Evolutionary conservation across 2,888 invertebrate species (phyloP), one percentile per base, ranked within the genome.

Genomic region (Drosophila ezoana): DNA sequence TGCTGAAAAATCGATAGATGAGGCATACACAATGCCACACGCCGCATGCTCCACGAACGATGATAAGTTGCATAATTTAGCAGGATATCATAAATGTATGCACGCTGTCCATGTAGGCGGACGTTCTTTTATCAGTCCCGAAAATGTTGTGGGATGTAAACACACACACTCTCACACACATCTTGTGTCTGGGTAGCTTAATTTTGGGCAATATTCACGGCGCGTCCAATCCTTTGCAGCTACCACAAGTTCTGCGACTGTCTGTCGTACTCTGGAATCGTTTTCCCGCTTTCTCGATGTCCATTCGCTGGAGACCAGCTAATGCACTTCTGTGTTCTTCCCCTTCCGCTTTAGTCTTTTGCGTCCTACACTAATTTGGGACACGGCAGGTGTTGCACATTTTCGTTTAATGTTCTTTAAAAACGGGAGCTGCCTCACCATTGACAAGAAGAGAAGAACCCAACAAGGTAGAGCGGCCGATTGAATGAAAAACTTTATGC

Each of bases 11-110:
- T 83, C 83, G 32, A 83, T 83, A 80, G 54, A 58, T 53, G 52
- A 45, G 14, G 64, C 62, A 78, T 64, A 68, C 52, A 64, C 57
- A 69, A 16, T 37, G n/a, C 33, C 47, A 43, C 43, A 16, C 28
- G 44, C 40, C 32, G 41, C 33, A 16, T 51, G 40, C 40, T 58
- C 51, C 43, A 60, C 47, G 56, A 72, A 63, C 60, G 69, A 72
- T 83, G 84, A 89, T 87, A 87, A 89, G 78, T 81, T 87, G 80
- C 80, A 88, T 87, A 83, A 83, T 83, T 87, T 66, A 88, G 78
- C 87, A 88, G 87, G 87, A 87, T 73, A 70, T 61, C 87, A 87
- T 83, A 80, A 88, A 81, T 65, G 64, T 44, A 48, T 71, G 76
- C 59, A 83, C 57, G 78, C 49, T 33, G 16, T 13, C 28, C n/a